Base-by-base conservation (phyloP, 1,140 invertebrate species). In the Drosophila ironensis region DNA sequence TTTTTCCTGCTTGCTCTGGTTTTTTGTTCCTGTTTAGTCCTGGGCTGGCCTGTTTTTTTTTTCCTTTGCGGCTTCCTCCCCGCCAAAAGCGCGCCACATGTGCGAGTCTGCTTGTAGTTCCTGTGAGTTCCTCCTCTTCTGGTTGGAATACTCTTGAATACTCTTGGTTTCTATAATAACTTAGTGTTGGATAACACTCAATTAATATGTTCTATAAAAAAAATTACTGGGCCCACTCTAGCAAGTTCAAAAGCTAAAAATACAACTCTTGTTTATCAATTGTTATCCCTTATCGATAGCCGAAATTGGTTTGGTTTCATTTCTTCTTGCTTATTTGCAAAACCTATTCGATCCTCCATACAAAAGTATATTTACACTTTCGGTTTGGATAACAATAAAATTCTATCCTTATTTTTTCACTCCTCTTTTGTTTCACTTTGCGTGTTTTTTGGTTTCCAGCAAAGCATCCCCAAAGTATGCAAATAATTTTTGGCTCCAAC, bases 391-490 rank as follows among this genome's bases (percentile, higher is more conserved):
- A 4, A 4, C 0, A n/a, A 6, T 1, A 4, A n/a, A 5, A 17
- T 4, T 9, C 6, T 33, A 16, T 24, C 4, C 6, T 0, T 4
- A 4, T 4, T 51, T 41, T 59, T 41, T 38, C 25, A 20, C 19
- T 67, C n/a, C 14, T 27, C 53, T 51, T 73, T 61, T 61, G 41
- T 56, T 56, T 51, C 41, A 60, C 40, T 71, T 8, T 22, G 40
- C 14, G 22, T 52, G 51, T 46, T 71, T 52, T 72, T 40, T 59
- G 25, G 24, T 12, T 53, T 45, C 28, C n/a, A 24, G 57, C 35
- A 52, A 75, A 82, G 78, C 80, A 78, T 84, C 78, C 78, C 80
- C 56, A 77, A 84, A 86, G 78, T 84, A 84, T 84, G 80, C 78
- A 84, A 84, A 84, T 84, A 84, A 84, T 84, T 78, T 66, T 74